These are phyloP conservation scores for Drosophila austrosaltans DNA, from an alignment of 2,888 invertebrate species.

Conservation along the genomic window DNA sequence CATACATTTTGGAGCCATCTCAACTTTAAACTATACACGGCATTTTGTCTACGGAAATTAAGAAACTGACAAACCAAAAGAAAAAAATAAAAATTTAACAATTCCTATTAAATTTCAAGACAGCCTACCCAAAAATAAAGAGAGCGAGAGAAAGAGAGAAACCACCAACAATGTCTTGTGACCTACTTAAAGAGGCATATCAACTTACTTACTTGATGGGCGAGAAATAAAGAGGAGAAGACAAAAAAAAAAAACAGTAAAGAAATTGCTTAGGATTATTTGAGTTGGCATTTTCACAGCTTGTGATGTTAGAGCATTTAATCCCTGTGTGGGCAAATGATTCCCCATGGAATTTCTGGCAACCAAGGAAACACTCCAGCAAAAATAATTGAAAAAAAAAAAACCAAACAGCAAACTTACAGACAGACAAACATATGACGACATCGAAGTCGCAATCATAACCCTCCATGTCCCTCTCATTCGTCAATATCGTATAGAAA, in stretches of 20 bases:
- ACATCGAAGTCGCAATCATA: neutral
- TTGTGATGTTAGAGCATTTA: constrained; percentile 9
- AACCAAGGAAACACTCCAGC: neutral
- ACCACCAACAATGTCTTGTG: neutral
- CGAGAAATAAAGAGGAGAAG: no score
- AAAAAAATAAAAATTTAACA: neutral
- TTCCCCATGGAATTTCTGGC: neutral
- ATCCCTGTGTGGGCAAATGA: constrained; percentile 9
- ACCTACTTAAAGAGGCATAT: constrained; percentile 10
- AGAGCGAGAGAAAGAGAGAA: no score
- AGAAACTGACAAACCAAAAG: neutral
- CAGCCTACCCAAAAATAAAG: neutral
- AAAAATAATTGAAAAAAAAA: constrained; percentile 3
- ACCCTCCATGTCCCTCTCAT: neutral
- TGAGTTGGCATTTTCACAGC: constrained; percentile 10
- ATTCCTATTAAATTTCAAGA: neutral
- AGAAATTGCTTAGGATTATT: constrained; percentile 8
- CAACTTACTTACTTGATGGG: constrained; percentile 2
- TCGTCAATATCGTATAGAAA: neutral
- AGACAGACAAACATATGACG: neutral
- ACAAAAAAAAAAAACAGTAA: neutral
- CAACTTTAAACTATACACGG: constrained; percentile 39
- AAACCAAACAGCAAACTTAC: neutral
- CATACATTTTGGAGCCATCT: constrained; percentile 36
- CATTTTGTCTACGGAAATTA: constrained; percentile 26